Evolutionary conservation across 2,888 invertebrate species (phyloP).

Genomic region (Cantharis nigra): DNA sequence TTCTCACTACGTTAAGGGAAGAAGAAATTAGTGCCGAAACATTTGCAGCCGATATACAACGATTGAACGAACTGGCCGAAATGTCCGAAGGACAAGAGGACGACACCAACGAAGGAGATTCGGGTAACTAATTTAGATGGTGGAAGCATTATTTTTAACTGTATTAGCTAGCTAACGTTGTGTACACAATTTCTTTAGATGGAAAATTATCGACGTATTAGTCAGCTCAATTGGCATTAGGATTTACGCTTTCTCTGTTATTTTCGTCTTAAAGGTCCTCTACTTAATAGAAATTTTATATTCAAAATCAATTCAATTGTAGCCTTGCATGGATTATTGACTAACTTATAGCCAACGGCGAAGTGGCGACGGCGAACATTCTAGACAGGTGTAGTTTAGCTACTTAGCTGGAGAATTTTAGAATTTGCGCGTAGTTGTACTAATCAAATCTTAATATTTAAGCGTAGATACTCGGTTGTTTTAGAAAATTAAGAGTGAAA

Average conservation of each 20-base stretch:
- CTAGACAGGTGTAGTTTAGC: too few relatives aligned
- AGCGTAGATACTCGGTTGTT: too few relatives aligned
- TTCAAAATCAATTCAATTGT: too few relatives aligned
- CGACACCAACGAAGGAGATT: slow-evolving; percentile 63
- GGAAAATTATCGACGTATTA: slow-evolving; percentile 29
- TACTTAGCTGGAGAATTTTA: too few relatives aligned
- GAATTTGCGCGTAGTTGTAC: too few relatives aligned
- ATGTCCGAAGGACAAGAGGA: slow-evolving; percentile 73
- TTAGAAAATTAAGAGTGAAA: too few relatives aligned
- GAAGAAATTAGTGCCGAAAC: slow-evolving; percentile 65
- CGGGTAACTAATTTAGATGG: slow-evolving; percentile 59
- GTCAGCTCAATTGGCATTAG: slow-evolving; percentile 28
- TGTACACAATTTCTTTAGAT: slow-evolving; percentile 10
- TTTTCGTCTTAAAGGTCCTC: not conserved
- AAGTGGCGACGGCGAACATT: too few relatives aligned
- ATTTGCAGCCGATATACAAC: slow-evolving; percentile 70
- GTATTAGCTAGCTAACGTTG: slow-evolving; percentile 1
- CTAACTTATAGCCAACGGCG: too few relatives aligned
- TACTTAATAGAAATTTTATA: not conserved
- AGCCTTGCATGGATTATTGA: too few relatives aligned
- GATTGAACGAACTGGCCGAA: slow-evolving; percentile 73
- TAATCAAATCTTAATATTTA: too few relatives aligned
- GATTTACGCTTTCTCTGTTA: not conserved
- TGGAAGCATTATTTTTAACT: not conserved
- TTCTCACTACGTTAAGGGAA: slow-evolving; percentile 67